Base-by-base conservation (phyloP, 35 echinoderm and acorn worm genomes). In the Stichopus chloronotus region DNA sequence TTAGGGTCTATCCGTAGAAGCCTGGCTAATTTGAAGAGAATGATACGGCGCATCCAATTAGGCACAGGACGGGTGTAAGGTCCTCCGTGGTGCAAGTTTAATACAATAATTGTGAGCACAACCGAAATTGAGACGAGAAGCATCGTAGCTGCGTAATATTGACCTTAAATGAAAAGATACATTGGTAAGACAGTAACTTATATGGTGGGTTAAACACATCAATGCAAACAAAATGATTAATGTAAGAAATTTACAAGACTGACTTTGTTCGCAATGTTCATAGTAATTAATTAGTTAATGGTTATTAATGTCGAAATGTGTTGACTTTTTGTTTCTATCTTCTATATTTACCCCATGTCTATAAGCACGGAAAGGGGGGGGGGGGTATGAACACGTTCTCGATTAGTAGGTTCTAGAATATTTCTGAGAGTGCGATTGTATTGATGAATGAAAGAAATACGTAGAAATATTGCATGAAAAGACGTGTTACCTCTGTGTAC, bases 91-190 rank as follows among this genome's bases (percentile, higher is more conserved):
- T 99, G 95, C 6, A 99, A 93, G 69, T 99, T 99, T 23, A 99
- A 57, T 2, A 99, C 95, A 11, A 95, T 92, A 11, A 99, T 94
- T 10, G 95, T 99, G 17, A 99, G 77, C 54, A 96, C 91, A 30
- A 99, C 92, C 30, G 97, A 99, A 13, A 99, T 80, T 8, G 97
- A 99, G 1, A 99, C 95, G 13, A 99, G 89, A 19, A 99, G 68
- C 97, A 99, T 99, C 4, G 97, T 99, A 21, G 95, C 94, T 10
- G 94, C 97, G 72, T 99, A 99, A 74, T 99, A 99, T 71, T 99
- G 95, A 88, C 97, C 97, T 99, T 76, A 5, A 89, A 91, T 63
- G 52, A 87, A 87, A 13, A 4, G 61, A 65, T 65, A 65, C 19
- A 14, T 4, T 65, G 61, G 9, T 65, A 65, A 11, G 11, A 65